Conservation (phyloP, 2,888 invertebrate genomes). For the Hipparchia semele region DNA sequence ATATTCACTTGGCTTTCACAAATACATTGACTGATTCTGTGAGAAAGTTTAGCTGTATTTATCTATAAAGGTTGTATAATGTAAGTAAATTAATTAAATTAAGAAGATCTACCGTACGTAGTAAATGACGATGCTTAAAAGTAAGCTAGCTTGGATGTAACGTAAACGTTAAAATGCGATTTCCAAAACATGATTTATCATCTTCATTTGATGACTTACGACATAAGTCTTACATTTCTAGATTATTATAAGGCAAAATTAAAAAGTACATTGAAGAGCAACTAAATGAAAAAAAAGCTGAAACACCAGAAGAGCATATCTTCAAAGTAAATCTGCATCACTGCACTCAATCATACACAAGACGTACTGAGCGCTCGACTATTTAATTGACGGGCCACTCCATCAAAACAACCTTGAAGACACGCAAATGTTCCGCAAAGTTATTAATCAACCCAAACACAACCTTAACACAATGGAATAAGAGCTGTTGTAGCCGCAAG, state of each 20-base stretch:
- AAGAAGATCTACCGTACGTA: too few species aligned
- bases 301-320: slow-evolving; percentile 47
- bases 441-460: slow-evolving; percentile 45
- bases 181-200: too few species aligned
- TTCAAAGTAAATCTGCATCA: slow-evolving; percentile 71
- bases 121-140: too few species aligned
- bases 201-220: too few species aligned
- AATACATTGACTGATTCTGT: too few species aligned
- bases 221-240: background rate
- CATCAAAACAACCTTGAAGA: slow-evolving; percentile 74
- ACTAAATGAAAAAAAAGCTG: slow-evolving; percentile 37
- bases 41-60: too few species aligned
- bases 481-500: slow-evolving; percentile 44
- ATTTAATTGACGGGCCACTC: slow-evolving; percentile 80
- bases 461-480: slow-evolving; percentile 51
- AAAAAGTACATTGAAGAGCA: slow-evolving; percentile 37
- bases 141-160: too few species aligned
- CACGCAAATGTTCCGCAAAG: slow-evolving; percentile 48
- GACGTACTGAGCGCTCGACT: slow-evolving; percentile 69
- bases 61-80: too few species aligned
- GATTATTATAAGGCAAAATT: slow-evolving; percentile 14
- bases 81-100: too few species aligned
- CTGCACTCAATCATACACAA: slow-evolving; percentile 76
- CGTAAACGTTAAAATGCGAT: too few species aligned
- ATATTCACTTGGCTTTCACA: too few species aligned